Percentiles rank a stretch among this genome's conserved stretches.
These are phyloP conservation scores for Pteropus rufus DNA, from an alignment of 2,797 vertebrate species.

Conservation along the genomic window DNA sequence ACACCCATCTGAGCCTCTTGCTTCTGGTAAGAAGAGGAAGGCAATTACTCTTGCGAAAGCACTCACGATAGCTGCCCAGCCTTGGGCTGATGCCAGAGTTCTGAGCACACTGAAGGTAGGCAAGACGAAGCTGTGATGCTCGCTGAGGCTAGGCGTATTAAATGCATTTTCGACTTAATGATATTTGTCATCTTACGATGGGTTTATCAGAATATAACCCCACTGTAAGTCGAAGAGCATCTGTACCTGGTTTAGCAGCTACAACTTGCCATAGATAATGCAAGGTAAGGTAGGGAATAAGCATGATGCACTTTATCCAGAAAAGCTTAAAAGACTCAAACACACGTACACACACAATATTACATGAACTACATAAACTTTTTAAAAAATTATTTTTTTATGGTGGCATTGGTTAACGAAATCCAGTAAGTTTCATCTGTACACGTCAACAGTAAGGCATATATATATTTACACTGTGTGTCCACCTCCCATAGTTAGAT, in stretches of 20 bases:
- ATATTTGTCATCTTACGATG: background rate
- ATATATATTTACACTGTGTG: too few species aligned
- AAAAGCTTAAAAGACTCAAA: constrained; percentile 16
- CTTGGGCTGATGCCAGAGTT: background rate
- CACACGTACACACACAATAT: constrained; percentile 33
- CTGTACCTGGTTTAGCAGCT: constrained; percentile 49
- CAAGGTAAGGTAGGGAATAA: constrained; percentile 61
- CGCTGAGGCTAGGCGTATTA: background rate
- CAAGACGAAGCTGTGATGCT: too few species aligned
- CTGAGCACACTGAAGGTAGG: background rate
- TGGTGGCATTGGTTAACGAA: too few species aligned
- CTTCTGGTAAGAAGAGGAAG: background rate
- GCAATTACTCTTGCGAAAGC: background rate
- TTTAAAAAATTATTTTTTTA: too few species aligned
- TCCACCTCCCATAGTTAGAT: too few species aligned
- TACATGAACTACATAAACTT: background rate
- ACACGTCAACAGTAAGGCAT: too few species aligned
- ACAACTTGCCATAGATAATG: constrained; percentile 58
- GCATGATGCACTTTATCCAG: background rate
- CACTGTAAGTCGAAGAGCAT: background rate
- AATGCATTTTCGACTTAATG: background rate
- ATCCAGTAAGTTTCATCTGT: too few species aligned
- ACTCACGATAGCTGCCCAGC: too few species aligned
- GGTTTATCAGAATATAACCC: background rate
- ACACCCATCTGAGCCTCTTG: background rate